These are phyloP conservation scores for Gobio occitaniae DNA, from an alignment of 2,797 vertebrate species.

Conservation along the genomic window DNA sequence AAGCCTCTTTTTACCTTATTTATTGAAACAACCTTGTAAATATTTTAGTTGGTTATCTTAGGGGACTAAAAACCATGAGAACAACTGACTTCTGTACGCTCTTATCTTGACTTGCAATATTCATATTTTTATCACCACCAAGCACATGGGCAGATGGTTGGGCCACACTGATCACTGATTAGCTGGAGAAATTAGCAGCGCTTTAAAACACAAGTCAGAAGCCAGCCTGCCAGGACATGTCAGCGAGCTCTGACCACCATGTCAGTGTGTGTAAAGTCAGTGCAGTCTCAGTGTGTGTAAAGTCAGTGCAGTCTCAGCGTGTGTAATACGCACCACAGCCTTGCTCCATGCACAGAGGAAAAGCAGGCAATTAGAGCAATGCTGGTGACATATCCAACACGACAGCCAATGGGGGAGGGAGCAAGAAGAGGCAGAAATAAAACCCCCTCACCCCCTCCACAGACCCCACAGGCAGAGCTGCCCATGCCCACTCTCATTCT, in stretches of 20 bases:
- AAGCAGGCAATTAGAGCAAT: constrained; percentile 72
- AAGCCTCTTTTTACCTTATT: not conserved
- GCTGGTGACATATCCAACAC: constrained; percentile 67
- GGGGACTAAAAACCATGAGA: not conserved
- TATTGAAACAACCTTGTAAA: not conserved
- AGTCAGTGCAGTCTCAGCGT: constrained; percentile 61
- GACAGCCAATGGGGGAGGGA: constrained; percentile 71
- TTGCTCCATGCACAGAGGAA: constrained; percentile 58
- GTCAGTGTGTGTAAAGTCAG: constrained; percentile 46
- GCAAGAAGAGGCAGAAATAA: constrained; percentile 15
- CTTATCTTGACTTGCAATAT: not conserved
- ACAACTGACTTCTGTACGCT: not conserved
- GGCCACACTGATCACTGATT: constrained; percentile 7
- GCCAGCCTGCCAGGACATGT: constrained; percentile 21
- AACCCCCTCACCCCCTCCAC: not conserved
- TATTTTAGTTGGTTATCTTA: not conserved
- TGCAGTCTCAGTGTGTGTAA: constrained; percentile 57
- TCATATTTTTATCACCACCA: not conserved
- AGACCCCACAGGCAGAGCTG: constrained; percentile 7
- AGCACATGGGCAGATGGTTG: not conserved
- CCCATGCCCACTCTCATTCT: constrained; percentile 21
- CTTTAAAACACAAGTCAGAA: constrained; percentile 37
- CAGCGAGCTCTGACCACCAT: constrained; percentile 11
- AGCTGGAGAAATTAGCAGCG: constrained; percentile 4
- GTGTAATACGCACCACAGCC: constrained; percentile 62